Evolutionary conservation across 2,888 invertebrate genomes (phyloP).

Genomic region (Agriopis leucophaearia): DNA sequence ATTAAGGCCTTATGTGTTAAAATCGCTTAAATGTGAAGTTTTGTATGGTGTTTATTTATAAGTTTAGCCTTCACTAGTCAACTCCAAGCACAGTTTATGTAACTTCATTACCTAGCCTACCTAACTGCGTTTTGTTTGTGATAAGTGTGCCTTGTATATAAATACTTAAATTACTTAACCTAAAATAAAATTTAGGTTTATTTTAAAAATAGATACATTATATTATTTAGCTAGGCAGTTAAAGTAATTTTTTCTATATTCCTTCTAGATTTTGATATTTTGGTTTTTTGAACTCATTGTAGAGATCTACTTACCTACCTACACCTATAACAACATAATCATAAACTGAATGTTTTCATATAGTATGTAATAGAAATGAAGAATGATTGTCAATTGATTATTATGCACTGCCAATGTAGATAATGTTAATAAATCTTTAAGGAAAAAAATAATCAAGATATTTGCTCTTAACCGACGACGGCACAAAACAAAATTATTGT

Average conservation of each 20-base stretch:
- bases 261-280: slow-evolving; percentile 7
- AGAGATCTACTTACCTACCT: slow-evolving; percentile 2
- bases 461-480: slow-evolving; percentile 10
- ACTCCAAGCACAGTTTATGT: neutral
- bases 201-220: slow-evolving; percentile 12
- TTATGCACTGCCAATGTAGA: slow-evolving; percentile 82
- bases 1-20: too few relatives aligned
- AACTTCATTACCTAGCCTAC: neutral
- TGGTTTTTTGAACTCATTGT: slow-evolving; percentile 4
- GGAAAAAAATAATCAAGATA: slow-evolving; percentile 45
- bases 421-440: slow-evolving; percentile 63
- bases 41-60: slow-evolving; percentile 7
- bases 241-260: slow-evolving; percentile 1
- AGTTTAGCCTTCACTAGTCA: slow-evolving; percentile 24
- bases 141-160: slow-evolving; percentile 35
- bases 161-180: slow-evolving; percentile 19
- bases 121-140: slow-evolving; percentile 28
- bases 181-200: slow-evolving; percentile 27
- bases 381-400: slow-evolving; percentile 26
- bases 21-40: neutral
- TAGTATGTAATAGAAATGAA: slow-evolving; percentile 21
- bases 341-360: neutral
- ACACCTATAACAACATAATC: neutral
- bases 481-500: neutral
- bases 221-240: slow-evolving; percentile 26